A percentile compares a stretch with the other conserved stretches of the same genome.
phyloP scores from a whole-genome alignment of 2,797 vertebrate genomes.

The Myotis vivesi region DNA sequence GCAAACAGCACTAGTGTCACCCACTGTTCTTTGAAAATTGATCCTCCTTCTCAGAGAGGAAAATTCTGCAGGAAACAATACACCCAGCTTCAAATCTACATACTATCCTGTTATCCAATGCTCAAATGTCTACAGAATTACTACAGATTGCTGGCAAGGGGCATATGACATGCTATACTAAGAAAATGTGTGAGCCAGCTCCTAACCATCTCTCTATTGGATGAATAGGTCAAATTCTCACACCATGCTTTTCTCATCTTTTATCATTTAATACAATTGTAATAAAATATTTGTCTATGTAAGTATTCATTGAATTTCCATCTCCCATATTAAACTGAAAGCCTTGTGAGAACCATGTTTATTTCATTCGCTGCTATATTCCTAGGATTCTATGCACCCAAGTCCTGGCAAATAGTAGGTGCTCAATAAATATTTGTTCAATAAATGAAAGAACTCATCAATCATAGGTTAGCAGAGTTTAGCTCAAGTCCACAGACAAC shows the following conservation, averaged over 20 bases:
- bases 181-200: not conserved
- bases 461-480: not conserved
- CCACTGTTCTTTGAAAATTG: not conserved
- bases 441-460: not conserved
- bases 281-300: not conserved
- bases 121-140: not conserved
- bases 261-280: not conserved
- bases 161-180: not conserved
- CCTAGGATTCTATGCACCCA: not conserved
- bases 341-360: not conserved
- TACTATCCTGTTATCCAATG: not conserved
- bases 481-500: not conserved
- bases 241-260: not conserved
- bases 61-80: not conserved
- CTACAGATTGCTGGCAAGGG: not conserved
- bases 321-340: not conserved
- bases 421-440: not conserved
- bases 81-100: not conserved
- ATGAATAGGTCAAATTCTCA: not conserved
- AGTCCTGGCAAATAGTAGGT: not conserved
- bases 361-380: not conserved
- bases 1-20: not conserved
- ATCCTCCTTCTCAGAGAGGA: not conserved
- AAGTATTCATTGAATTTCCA: not conserved
- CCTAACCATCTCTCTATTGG: not conserved